Base-by-base conservation (phyloP, 1,140 invertebrate species). In the Drosophila pseudoananassae region DNA sequence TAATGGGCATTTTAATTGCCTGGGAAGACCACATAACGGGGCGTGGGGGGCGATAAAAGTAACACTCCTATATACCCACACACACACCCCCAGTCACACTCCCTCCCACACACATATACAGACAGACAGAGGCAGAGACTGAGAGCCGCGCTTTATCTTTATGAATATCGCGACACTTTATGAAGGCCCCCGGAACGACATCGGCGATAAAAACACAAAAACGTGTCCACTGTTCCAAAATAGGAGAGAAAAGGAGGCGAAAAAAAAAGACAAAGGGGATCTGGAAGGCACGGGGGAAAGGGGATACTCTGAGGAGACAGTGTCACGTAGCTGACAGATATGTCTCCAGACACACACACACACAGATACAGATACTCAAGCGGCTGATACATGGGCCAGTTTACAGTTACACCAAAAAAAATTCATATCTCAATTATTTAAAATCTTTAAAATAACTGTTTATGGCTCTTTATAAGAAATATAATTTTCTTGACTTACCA, bases 91-190 rank as follows among this genome's bases (percentile, higher is more conserved):
- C n/a, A n/a, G n/a, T n/a, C 20, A 36, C 7, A 60, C 7, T 27
- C 6, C n/a, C n/a, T n/a, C 23, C 12, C 25, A 20, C 8, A 23
- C 7, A 12, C 7, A 14, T 7, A 27, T 5, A 27, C 6, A 27
- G 25, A 27, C 25, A 6, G 8, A 33, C 4, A n/a, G 8, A 49
- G 20, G 36, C 14, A 9, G 17, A 65, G 64, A 66, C 58, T 20
- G 27, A 49, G 25, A 69, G 64, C 6, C 38, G 20, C 52, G 55
- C 54, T 74, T 76, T 79, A 79, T 79, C 77, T 79, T 79, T 75
- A 79, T 79, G 76, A 79, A 79, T 79, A 79, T 79, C 77, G 55
- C 64, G 71, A 79, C 76, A 79, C 76, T 79, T 79, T 79, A 78
- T 64, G 77, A 78, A 69, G 66, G 76, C 76, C 63, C 46, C 66